phyloP scores from a whole-genome alignment of 2,888 invertebrate genomes.

The Oligia fasciuncula region DNA sequence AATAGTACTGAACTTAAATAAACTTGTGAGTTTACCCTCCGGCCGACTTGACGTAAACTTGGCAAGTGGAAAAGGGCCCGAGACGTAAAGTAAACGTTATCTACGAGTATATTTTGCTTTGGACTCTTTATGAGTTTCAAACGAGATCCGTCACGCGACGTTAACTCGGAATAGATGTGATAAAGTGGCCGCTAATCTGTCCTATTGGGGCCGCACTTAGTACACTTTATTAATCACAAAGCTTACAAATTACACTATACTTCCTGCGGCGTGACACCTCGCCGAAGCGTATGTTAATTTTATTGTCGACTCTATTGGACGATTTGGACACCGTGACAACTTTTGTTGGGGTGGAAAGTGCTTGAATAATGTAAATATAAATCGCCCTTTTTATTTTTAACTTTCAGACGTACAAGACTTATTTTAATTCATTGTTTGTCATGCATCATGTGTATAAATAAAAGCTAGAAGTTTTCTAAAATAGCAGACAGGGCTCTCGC shows the following conservation, averaged over 20 bases:
- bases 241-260: slow-evolving; percentile 89
- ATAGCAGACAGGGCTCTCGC: slow-evolving; percentile 47
- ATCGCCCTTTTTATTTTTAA: slow-evolving; percentile 69
- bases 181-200: slow-evolving; percentile 90
- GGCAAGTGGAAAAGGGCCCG: slow-evolving; percentile 87
- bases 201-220: slow-evolving; percentile 90
- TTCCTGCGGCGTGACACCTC: slow-evolving; percentile 88
- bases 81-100: slow-evolving; percentile 89
- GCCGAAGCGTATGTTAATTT: slow-evolving; percentile 88
- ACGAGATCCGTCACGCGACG: slow-evolving; percentile 90
- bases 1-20: slow-evolving; percentile 86
- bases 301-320: slow-evolving; percentile 86
- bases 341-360: slow-evolving; percentile 81
- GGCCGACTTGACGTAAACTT: slow-evolving; percentile 78
- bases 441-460: slow-evolving; percentile 43
- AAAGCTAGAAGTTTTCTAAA: slow-evolving; percentile 56
- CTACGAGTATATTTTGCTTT: slow-evolving; percentile 89
- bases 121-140: slow-evolving; percentile 90
- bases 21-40: slow-evolving; percentile 85
- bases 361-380: slow-evolving; percentile 76
- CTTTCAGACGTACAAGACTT: slow-evolving; percentile 51
- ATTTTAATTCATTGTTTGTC: slow-evolving; percentile 43
- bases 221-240: slow-evolving; percentile 90
- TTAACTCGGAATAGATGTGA: slow-evolving; percentile 89
- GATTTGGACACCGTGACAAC: slow-evolving; percentile 84